phyloP scores from a whole-genome alignment of 2,113 vertebrate species.

The Phoenicopterus ruber region DNA sequence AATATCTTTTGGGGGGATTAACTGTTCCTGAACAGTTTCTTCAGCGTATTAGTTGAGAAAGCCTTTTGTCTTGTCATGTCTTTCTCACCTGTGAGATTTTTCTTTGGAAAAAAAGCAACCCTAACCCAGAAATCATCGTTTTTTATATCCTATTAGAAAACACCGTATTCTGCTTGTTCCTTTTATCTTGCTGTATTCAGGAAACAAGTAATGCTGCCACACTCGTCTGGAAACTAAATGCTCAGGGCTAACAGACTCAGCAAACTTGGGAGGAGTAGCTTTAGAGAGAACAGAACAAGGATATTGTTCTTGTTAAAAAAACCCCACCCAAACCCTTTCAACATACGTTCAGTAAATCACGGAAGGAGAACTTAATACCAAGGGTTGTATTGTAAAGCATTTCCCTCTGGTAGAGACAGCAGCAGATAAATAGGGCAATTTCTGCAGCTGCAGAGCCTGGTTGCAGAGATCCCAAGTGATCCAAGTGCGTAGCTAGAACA shows the following conservation, averaged over 20 bases:
- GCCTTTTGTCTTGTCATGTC: neutral
- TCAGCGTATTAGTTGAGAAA: neutral
- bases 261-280: neutral
- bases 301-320: neutral
- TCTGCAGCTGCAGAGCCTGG: neutral
- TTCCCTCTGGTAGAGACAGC: neutral
- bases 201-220: neutral
- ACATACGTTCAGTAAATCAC: neutral
- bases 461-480: neutral
- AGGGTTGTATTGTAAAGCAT: neutral
- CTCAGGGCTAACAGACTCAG: neutral
- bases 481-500: neutral
- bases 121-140: neutral
- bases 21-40: slow-evolving; percentile 39
- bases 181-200: neutral
- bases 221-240: neutral
- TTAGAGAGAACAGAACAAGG: neutral
- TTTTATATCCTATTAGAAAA: neutral
- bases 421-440: neutral
- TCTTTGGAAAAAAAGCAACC: neutral
- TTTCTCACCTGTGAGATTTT: neutral
- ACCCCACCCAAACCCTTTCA: neutral
- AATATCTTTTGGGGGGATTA: slow-evolving; percentile 21
- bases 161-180: neutral
- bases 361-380: neutral